Base-by-base conservation (phyloP, 2,888 invertebrate species). In the Keiferia lycopersicella region DNA sequence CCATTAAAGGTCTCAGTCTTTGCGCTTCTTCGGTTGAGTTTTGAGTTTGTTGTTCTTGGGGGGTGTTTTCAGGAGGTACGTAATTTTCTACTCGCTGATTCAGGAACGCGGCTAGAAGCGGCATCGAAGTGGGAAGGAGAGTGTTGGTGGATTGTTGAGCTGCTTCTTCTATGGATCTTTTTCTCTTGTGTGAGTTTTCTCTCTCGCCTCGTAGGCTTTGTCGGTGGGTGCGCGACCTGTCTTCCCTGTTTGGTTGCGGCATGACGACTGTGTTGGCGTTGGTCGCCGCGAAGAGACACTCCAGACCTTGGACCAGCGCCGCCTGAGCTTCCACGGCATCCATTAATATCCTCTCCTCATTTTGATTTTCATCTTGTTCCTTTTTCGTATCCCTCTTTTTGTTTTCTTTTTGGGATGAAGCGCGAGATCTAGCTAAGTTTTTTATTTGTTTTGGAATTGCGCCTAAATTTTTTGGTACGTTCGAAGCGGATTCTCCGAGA, bases 401-500 rank as follows among this genome's bases (percentile, higher is more conserved):
- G 80, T 92, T 92, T 79, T 92, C 92, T 79, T 92, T 92, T 64
- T 93, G 92, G 11, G 94, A 93, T 39, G 94, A 94, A 70, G 93
- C 86, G 75, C 93, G 79, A 74, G 92, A 81, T 85, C 93, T 81
- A 71, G 88, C 87, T 85, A 88, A 87, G 86, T 91, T 91, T 91
- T 90, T 92, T 75, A 91, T 86, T 84, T 94, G 94, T 83, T 96
- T 95, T 65, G 95, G 95, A 82, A 94, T 95, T 68, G 95, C 95
- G 66, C 95, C 95, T 74, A 95, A 92, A 81, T 94, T 94, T 81
- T 94, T 93, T 81, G 94, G 92, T 72, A 85, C 86, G 75, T 86
- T 93, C 70, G 80, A 88, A 71, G 84, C 93, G 14, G 90, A 80
- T 74, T 91, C 91, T 65, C 88, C 91, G 65, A 91, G 75, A 1